Percentiles rank a stretch among this genome's conserved stretches.
These are phyloP conservation scores for Corydoras sp. DNA, from an alignment of 2,113 vertebrate species.

Conservation along the genomic window DNA sequence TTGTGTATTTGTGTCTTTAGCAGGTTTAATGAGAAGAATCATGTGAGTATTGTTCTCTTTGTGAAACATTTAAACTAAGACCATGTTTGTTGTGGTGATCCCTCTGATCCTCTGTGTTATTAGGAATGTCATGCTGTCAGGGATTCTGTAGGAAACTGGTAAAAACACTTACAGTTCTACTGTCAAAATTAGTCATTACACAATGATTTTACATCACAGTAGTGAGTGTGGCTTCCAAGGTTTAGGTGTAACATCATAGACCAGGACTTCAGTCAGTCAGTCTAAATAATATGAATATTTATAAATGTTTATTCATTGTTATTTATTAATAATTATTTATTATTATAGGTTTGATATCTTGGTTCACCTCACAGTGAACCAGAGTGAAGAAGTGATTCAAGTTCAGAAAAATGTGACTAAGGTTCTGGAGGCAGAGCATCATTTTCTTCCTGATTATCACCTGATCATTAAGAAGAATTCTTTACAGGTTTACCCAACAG, in stretches of 20 bases:
- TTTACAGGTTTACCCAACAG: slow-evolving; percentile 53
- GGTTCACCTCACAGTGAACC: slow-evolving; percentile 50
- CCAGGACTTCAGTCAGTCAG: no score
- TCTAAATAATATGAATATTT: no score
- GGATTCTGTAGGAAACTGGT: background rate
- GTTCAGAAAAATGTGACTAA: slow-evolving; percentile 43
- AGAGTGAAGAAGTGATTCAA: slow-evolving; percentile 46
- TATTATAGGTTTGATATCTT: slow-evolving; percentile 51
- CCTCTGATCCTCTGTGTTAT: background rate
- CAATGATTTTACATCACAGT: no score
- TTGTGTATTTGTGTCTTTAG: no score
- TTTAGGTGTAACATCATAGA: no score
- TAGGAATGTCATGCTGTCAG: no score
- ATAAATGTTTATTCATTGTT: background rate
- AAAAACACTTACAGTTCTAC: background rate
- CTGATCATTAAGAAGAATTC: slow-evolving; percentile 17
- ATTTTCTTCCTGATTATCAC: background rate
- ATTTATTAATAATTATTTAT: no score
- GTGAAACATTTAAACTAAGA: no score
- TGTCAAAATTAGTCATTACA: background rate
- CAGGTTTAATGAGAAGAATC: no score
- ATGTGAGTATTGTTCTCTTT: no score
- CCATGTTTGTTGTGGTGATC: background rate
- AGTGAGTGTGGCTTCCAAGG: no score
- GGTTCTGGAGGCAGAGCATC: background rate